Conservation (phyloP, 1,140 invertebrate species). For the Laodelphax striatellus region DNA sequence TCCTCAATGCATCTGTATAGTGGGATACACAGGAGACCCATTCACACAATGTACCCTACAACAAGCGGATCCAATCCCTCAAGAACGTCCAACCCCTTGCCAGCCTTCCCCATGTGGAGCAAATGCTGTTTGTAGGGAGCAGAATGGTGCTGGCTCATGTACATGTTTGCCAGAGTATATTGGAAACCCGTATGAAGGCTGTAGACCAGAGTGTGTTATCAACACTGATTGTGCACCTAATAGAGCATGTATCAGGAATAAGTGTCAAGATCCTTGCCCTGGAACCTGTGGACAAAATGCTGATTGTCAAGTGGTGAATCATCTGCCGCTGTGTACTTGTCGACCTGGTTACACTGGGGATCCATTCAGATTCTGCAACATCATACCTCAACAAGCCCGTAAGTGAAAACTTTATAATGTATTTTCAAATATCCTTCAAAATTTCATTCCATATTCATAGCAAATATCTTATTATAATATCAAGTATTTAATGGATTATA, state of each 20-base stretch:
- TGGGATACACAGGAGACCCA: slow-evolving; percentile 45
- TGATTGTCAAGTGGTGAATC: slow-evolving; percentile 53
- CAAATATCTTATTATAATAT: no score
- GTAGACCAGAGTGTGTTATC: slow-evolving; percentile 53
- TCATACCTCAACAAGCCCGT: slow-evolving; percentile 17
- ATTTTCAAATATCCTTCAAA: no score
- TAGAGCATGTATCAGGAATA: slow-evolving; percentile 48
- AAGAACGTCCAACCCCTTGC: slow-evolving; percentile 36
- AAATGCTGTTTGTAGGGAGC: slow-evolving; percentile 56
- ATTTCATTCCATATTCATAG: no score
- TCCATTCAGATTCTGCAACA: slow-evolving; percentile 39
- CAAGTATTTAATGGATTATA: no score
- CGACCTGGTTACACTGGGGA: slow-evolving; percentile 49
- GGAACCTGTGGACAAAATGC: slow-evolving; percentile 54
- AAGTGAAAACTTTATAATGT: no score
- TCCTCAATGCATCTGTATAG: slow-evolving; percentile 46
- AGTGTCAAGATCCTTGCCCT: slow-evolving; percentile 55
- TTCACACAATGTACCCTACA: slow-evolving; percentile 38
- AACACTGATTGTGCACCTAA: slow-evolving; percentile 50
- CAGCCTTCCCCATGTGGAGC: slow-evolving; percentile 55
- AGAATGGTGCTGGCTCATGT: slow-evolving; percentile 51
- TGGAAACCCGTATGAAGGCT: slow-evolving; percentile 39
- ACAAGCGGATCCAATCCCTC: slow-evolving; percentile 16
- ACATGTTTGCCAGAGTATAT: slow-evolving; percentile 42
- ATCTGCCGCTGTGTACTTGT: slow-evolving; percentile 55